Conservation (phyloP, 2,888 invertebrate genomes). For the Drepana falcataria region DNA sequence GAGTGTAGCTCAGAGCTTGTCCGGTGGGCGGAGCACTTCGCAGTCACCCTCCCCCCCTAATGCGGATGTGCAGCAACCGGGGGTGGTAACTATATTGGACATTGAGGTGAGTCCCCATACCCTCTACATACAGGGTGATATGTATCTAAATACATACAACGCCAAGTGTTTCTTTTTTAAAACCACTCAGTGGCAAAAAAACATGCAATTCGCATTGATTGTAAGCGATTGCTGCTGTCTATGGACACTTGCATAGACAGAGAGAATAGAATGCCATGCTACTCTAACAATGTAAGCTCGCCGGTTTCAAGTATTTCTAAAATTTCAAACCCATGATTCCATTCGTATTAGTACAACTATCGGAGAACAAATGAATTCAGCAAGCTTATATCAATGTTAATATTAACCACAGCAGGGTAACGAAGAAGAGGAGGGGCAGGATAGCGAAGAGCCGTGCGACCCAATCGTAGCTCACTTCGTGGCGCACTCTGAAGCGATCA, state of each 20-base stretch:
- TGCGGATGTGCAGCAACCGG: slow-evolving; percentile 85
- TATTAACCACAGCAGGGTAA: slow-evolving; percentile 37
- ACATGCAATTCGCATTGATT: too few species aligned
- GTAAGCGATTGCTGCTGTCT: too few species aligned
- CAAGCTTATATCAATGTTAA: background rate
- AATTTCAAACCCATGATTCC: too few species aligned
- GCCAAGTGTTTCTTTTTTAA: too few species aligned
- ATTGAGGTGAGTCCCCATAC: slow-evolving; percentile 77
- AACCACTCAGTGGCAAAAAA: too few species aligned
- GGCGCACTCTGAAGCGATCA: slow-evolving; percentile 92
- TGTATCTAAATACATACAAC: background rate
- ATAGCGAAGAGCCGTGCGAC: slow-evolving; percentile 82
- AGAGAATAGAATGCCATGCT: too few species aligned
- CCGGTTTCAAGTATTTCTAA: too few species aligned
- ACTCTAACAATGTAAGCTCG: too few species aligned
- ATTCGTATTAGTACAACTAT: too few species aligned
- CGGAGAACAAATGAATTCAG: too few species aligned
- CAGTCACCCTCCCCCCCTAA: slow-evolving; percentile 72
- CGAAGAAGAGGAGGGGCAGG: slow-evolving; percentile 77
- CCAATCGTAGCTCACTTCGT: slow-evolving; percentile 92
- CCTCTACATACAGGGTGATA: background rate
- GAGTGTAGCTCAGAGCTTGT: slow-evolving; percentile 93
- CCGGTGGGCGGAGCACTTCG: slow-evolving; percentile 81
- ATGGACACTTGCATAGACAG: too few species aligned
- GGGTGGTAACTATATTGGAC: slow-evolving; percentile 93